Base-by-base conservation (phyloP, 2,888 invertebrate genomes). In the Molanna angustata region DNA sequence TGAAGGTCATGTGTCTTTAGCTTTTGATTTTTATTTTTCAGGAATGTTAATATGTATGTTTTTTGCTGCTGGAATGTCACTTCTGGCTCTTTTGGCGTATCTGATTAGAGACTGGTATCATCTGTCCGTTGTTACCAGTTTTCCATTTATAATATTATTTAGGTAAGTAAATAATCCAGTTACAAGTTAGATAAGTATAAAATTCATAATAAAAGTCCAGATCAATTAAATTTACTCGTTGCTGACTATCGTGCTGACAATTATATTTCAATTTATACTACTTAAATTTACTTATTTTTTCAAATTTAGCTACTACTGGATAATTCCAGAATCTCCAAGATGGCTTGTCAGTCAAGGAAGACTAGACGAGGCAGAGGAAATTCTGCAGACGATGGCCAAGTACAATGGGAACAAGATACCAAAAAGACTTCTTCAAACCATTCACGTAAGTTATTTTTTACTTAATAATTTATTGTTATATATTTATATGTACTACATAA, bases 291-390 rank as follows among this genome's bases (percentile, higher is more conserved):
- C 27, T 7, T 27, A 11, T 27, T 7, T 27, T 27, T 27, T 11
- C 6, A 27, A 27, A 27, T 27, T 27, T 68, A 82, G 82, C 57
- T 82, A 78, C 60, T 82, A 79, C 64, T 83, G 85, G 82, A 72
- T 85, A 33, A 78, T 85, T 58, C 85, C 85, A 6, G 86, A 86
- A 65, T 85, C 85, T 41, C 84, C 85, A 2, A 70, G 86, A 57
- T 86, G 86, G 85, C 69, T 85, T 16, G 79, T 84, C 4, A 80
- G 83, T 18, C 78, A 82, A 62, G 83, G 83, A 18, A 73, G 82
- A 39, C 77, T 84, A 60, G 80, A 81, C 47, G 84, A 85, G 60
- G 86, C 85, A 0, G 82, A 83, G 62, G 78, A 76, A 44, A 82
- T 85, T 4, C 70, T 85, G 2, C 77, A 79, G 55, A 76, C 77